Evolutionary conservation across 2,797 vertebrate genomes (phyloP), one percentile per base, ranked within the genome.

Genomic region (Eidolon dupreanum): DNA sequence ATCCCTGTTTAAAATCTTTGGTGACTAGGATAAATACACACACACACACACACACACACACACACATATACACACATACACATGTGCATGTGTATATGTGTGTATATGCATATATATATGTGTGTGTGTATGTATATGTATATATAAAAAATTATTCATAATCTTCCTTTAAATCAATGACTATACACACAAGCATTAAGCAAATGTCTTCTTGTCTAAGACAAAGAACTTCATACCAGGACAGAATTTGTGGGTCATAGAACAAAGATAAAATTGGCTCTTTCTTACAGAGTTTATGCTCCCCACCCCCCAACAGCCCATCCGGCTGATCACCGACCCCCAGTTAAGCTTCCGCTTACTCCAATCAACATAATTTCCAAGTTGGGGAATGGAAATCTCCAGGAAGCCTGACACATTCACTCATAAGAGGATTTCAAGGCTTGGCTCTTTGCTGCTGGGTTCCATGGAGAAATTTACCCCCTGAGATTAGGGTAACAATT

Each of bases 281-380:
- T 38, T 19, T 28, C 38, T 33, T 8, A 4, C 43, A 63, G 81
- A 84, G 78, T 77, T 41, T 31, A 20, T 26, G n/a, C 1, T 75
- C 78, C 51, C 16, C 8, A 26, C 46, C 33, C 53, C 65, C 9
- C 79, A 49, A 53, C 71, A 61, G 41, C 68, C 31, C 36, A 93
- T 66, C 10, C 65, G 38, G 61, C 15, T 51, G 78, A 93, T 86
- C 66, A 93, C 88, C 84, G 95, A 22, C 28, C 46, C 55, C 78
- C n/a, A 68, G 17, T 8, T 46, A 90, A 95, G 77, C 78, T 96
- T 82, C 90, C 55, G 46, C 84, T 96, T 94, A 87, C 71, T 97
- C 81, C 53, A 93, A 68, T 93, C 82, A 90, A 96, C 90, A 81
- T 79, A 53, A 88, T 93, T 95, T 96, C 89, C 93, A 94, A 96